Conservation (phyloP, 2,797 vertebrate genomes). For the Eupleurogrammus muticus region DNA sequence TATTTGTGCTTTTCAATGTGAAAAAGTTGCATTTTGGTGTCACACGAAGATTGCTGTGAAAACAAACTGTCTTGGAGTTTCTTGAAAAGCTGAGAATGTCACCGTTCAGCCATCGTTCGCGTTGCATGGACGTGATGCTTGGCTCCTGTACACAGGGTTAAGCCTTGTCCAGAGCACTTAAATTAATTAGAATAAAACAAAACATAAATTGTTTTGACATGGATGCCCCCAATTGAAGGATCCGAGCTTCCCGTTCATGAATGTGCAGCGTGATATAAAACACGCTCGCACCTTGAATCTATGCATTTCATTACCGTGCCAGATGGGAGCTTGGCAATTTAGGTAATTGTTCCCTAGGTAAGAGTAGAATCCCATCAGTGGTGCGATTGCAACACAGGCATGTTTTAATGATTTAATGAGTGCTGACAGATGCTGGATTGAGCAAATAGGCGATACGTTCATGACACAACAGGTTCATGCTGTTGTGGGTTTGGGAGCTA, state of each 20-base stretch:
- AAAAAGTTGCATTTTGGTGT: too few relatives aligned
- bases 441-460: slow-evolving; percentile 7
- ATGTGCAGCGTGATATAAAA: slow-evolving; percentile 19
- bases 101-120: too few relatives aligned
- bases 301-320: slow-evolving; percentile 1
- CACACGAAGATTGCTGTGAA: too few relatives aligned
- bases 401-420: slow-evolving; percentile 14
- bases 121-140: too few relatives aligned
- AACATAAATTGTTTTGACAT: neutral
- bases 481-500: slow-evolving; percentile 11
- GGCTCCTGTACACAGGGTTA: neutral
- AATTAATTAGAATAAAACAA: neutral
- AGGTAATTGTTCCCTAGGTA: slow-evolving; percentile 14
- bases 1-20: too few relatives aligned
- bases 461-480: neutral
- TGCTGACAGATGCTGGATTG: slow-evolving; percentile 32
- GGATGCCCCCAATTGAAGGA: neutral
- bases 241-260: neutral
- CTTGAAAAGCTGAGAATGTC: too few relatives aligned
- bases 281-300: neutral
- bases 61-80: too few relatives aligned
- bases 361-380: neutral
- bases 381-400: slow-evolving; percentile 1
- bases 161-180: neutral
- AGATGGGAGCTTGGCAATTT: slow-evolving; percentile 20